Percentiles rank a stretch among this genome's conserved stretches.
These are phyloP conservation scores for Spodoptera litura DNA, from an alignment of 1,140 invertebrate genomes.

Conservation along the genomic window DNA sequence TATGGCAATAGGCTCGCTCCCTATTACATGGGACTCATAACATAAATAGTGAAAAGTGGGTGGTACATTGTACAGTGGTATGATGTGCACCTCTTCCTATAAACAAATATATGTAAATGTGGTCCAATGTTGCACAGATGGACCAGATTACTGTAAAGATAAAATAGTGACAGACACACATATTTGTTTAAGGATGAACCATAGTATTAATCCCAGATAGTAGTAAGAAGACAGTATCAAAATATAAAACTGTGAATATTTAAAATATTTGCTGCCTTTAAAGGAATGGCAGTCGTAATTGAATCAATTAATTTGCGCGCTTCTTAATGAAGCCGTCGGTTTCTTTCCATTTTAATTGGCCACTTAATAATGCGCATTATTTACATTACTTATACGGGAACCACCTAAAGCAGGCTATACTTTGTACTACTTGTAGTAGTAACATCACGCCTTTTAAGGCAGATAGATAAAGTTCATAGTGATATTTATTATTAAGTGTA, in stretches of 20 bases:
- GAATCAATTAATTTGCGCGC: conserved; percentile 22
- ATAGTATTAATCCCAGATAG: not conserved
- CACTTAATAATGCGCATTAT: conserved; percentile 33
- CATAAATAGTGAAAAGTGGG: too few species aligned
- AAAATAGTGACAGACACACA: too few species aligned
- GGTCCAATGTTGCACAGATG: too few species aligned
- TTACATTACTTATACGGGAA: conserved; percentile 21
- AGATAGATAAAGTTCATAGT: too few species aligned
- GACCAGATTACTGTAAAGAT: too few species aligned
- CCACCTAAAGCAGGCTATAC: not conserved
- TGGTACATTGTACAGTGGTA: too few species aligned
- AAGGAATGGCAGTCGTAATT: not conserved
- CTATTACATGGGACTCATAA: too few species aligned
- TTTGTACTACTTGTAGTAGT: not conserved
- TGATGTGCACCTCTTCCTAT: too few species aligned
- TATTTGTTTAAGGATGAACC: too few species aligned
- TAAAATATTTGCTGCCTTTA: not conserved
- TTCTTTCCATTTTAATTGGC: conserved; percentile 28
- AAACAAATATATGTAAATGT: too few species aligned
- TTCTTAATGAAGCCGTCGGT: conserved; percentile 11
- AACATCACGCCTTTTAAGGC: not conserved
- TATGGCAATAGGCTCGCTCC: too few species aligned
- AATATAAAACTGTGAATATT: conserved; percentile 3
- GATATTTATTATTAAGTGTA: too few species aligned
- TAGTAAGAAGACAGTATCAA: not conserved